Conservation (phyloP, 2,113 vertebrate species). For the Ceyx melanurus region DNA sequence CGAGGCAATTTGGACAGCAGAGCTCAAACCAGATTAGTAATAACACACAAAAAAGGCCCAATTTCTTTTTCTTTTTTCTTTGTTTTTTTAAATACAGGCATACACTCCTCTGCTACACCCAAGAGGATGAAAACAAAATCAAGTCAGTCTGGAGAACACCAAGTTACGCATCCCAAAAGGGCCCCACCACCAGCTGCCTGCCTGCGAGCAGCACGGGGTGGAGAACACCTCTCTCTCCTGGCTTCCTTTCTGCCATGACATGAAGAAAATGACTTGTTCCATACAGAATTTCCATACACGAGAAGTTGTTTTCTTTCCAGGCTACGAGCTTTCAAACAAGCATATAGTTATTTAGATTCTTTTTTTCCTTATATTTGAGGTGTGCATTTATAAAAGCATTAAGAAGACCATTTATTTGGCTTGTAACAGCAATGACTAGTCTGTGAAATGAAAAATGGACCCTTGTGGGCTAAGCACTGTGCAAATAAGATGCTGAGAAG, state of each 20-base stretch:
- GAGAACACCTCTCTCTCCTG: neutral
- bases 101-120: neutral
- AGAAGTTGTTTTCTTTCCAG: neutral
- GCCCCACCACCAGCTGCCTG: accelerated
- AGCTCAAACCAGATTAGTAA: conserved; percentile 46
- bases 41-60: neutral
- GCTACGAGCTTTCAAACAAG: neutral
- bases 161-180: neutral
- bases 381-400: conserved; percentile 8
- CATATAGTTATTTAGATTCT: neutral
- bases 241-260: neutral
- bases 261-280: neutral
- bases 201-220: accelerated
- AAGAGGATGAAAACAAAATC: neutral
- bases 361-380: neutral
- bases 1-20: conserved; percentile 52
- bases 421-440: neutral
- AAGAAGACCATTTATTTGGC: neutral
- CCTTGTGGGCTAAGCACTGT: neutral
- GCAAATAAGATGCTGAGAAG: neutral
- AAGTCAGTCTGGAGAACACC: neutral
- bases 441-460: conserved; percentile 21
- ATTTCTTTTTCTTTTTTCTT: neutral
- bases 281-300: neutral
- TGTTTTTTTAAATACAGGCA: neutral